Conservation (phyloP, 2,113 vertebrate species). For the Anoura caudifer region DNA sequence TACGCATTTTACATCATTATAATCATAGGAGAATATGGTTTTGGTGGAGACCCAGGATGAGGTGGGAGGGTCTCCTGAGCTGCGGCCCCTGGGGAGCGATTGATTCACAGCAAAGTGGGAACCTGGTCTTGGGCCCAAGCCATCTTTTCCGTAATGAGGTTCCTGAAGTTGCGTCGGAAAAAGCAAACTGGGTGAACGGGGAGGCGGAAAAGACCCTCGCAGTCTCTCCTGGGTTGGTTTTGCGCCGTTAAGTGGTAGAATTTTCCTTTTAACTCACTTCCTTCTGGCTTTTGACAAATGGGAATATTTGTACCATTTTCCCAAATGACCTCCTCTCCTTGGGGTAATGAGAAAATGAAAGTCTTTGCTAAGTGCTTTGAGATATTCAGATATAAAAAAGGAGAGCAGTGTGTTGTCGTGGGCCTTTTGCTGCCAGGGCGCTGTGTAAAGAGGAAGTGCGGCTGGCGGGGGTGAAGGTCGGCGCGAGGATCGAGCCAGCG, state of each 20-base stretch:
- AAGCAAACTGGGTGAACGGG: neutral
- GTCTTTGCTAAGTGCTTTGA: conserved; percentile 72
- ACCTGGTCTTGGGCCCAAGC: neutral
- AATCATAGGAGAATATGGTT: neutral
- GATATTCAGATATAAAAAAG: conserved; percentile 67
- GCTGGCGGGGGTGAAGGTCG: conserved; percentile 53
- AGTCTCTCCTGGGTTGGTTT: neutral
- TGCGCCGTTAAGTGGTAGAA: conserved; percentile 49
- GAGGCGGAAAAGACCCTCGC: neutral
- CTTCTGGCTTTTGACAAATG: conserved; percentile 66
- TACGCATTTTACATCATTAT: neutral
- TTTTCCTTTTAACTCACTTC: conserved; percentile 64
- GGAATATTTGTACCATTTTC: conserved; percentile 69
- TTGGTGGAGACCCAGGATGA: neutral
- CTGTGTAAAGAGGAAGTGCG: conserved; percentile 51
- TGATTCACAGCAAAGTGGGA: neutral
- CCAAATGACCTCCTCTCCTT: conserved; percentile 72
- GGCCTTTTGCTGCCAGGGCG: conserved; percentile 37
- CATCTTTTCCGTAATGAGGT: neutral
- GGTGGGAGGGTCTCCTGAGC: neutral
- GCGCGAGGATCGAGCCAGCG: neutral
- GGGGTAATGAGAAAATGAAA: conserved; percentile 74
- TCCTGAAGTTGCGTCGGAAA: neutral
- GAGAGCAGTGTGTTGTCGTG: conserved; percentile 49
- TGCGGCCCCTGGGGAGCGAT: neutral